Evolutionary conservation across 2,797 vertebrate genomes (phyloP).

Genomic region (Pagetopsis macropterus): DNA sequence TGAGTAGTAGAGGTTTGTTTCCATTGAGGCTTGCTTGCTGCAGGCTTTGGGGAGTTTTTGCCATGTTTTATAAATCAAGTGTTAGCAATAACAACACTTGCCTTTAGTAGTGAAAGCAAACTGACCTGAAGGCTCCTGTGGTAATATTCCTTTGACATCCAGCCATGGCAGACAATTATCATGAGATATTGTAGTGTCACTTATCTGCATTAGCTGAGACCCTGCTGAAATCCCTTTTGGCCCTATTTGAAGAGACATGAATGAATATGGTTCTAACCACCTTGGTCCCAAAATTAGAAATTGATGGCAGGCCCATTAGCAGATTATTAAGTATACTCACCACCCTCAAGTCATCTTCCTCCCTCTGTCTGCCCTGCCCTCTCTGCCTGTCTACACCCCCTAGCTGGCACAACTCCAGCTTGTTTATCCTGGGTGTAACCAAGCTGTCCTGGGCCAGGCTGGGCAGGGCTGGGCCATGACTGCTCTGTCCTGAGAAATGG

Average conservation of each 20-base stretch:
- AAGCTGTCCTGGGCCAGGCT: constrained; percentile 66
- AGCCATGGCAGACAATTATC: constrained; percentile 35
- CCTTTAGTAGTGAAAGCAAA: constrained; percentile 29
- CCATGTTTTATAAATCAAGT: constrained; percentile 6
- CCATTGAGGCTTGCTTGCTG: constrained; percentile 15
- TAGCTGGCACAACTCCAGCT: constrained; percentile 72
- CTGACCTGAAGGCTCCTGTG: constrained; percentile 9
- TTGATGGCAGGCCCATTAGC: constrained; percentile 77
- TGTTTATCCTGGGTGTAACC: constrained; percentile 75
- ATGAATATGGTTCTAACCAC: constrained; percentile 61
- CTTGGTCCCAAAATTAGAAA: constrained; percentile 70
- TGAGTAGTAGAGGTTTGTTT: constrained; percentile 14
- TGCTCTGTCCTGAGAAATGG: constrained; percentile 62
- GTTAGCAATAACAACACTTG: constrained; percentile 8
- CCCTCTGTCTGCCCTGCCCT: constrained; percentile 49
- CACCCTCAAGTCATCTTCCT: constrained; percentile 47
- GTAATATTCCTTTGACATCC: constrained; percentile 16
- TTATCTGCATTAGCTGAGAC: constrained; percentile 45
- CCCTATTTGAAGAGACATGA: constrained; percentile 54
- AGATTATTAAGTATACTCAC: constrained; percentile 75
- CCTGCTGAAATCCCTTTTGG: constrained; percentile 45
- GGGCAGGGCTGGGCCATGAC: constrained; percentile 28
- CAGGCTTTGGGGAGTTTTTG: constrained; percentile 1
- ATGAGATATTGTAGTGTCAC: constrained; percentile 32
- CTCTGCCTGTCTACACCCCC: constrained; percentile 42